These are phyloP conservation scores for Mus spicilegus DNA, from an alignment of 2,113 vertebrate genomes.

Conservation along the genomic window DNA sequence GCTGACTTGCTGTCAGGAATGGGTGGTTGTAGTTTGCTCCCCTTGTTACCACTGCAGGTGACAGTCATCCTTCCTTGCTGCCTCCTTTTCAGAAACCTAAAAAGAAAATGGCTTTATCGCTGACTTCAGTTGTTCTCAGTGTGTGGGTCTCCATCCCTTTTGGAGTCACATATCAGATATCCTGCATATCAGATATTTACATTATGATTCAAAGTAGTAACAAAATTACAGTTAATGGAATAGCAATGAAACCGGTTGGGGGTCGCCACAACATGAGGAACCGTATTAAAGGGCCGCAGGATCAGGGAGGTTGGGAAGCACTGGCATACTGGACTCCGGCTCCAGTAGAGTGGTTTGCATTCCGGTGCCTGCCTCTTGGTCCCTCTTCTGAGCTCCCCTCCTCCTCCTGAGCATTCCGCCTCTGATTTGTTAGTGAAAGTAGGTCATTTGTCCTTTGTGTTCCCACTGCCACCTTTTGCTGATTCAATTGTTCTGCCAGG, in stretches of 20 bases:
- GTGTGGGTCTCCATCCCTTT: neutral
- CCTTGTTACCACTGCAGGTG: neutral
- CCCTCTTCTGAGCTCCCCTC: neutral
- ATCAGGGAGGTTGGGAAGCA: neutral
- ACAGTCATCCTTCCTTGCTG: neutral
- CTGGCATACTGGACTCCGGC: neutral
- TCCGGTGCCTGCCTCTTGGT: neutral
- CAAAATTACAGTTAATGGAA: neutral
- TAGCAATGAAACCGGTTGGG: neutral
- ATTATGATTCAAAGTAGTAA: neutral
- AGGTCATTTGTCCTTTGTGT: slow-evolving; percentile 3
- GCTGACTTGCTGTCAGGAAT: neutral
- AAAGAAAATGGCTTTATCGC: neutral
- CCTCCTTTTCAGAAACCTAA: neutral
- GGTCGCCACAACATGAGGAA: neutral
- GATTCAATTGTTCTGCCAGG: neutral
- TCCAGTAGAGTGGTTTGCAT: neutral
- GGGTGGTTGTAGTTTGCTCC: neutral
- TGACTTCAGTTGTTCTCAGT: neutral
- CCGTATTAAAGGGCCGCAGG: neutral
- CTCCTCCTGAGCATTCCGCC: neutral
- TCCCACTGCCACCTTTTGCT: neutral
- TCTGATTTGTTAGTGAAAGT: slow-evolving; percentile 14
- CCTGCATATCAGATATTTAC: neutral
- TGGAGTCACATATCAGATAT: neutral